Percentiles rank a stretch among this genome's conserved stretches.
phyloP scores from a whole-genome alignment of 2,113 vertebrate genomes.

The Macquaria australasica region DNA sequence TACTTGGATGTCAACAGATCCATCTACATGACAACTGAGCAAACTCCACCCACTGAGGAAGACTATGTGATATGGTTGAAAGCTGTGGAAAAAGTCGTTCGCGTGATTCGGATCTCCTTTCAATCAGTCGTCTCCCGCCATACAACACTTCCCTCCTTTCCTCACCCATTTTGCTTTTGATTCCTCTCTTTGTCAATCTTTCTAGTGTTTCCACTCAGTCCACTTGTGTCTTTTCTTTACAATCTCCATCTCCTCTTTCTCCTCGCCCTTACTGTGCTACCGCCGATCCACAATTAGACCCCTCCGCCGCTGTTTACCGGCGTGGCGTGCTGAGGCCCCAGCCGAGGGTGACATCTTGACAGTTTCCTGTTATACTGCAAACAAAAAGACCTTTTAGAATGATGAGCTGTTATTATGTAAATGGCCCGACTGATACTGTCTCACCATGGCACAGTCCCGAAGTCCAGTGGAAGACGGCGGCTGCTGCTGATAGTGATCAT shows the following conservation, averaged over 20 bases:
- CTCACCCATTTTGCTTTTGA: constrained; percentile 19
- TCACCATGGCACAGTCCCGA: constrained; percentile 86
- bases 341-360: constrained; percentile 94
- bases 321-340: constrained; percentile 84
- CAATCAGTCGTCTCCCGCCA: constrained; percentile 10
- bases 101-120: constrained; percentile 1
- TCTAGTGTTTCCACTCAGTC: constrained; percentile 30
- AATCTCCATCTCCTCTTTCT: constrained; percentile 16
- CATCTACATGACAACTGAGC: too few relatives aligned
- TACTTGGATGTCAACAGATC: too few relatives aligned
- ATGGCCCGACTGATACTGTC: constrained; percentile 91
- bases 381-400: constrained; percentile 92
- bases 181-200: constrained; percentile 23
- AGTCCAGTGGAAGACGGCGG: constrained; percentile 82
- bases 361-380: constrained; percentile 93
- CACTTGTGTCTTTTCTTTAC: constrained; percentile 16
- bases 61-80: background rate
- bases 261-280: background rate
- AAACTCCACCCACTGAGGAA: background rate
- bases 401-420: constrained; percentile 97
- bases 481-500: constrained; percentile 91
- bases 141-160: background rate
- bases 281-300: constrained; percentile 85
- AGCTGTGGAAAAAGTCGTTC: background rate
- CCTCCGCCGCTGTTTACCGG: constrained; percentile 87